Evolutionary conservation across 2,113 vertebrate genomes (phyloP), one percentile per base, ranked within the genome.

Genomic region (Carlito syrichta): DNA sequence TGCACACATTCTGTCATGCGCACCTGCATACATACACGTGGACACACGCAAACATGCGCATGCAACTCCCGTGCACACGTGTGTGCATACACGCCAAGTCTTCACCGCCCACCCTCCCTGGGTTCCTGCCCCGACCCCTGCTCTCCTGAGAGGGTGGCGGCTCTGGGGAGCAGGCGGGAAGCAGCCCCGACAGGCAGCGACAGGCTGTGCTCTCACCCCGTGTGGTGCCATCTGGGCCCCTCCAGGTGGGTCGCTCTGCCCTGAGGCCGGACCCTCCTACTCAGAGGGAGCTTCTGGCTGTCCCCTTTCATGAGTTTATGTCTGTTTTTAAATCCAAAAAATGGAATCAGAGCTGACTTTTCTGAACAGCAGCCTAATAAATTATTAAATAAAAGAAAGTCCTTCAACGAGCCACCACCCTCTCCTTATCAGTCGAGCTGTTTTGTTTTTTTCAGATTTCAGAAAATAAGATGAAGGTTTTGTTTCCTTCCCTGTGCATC

Each of bases 381-480:
- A 43, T 74, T 25, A 69, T 43, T 48, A 68, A 81, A 62, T 40
- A 25, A 50, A 48, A 16, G 48, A 9, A 60, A 68, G 81, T 12
- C 86, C 63, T 79, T 52, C 35, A 4, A 0, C 19, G 5, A 23
- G 48, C 23, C 58, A 30, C 32, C 32, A 6, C 17, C 0, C 1
- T 56, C 48, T 60, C 58, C 62, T 91, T n/a, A 13, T 7, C 45
- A n/a, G 30, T 81, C 35, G 5, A 3, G 48, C 3, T 62, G 23
- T 20, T 8, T 20, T 30, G 14, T 48, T 35, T 27, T 27, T 52
- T 52, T 27, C 25, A 27, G 40, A 56, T 73, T 52, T 52, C 84
- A 48, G 45, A 77, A 69, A 30, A n/a, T 43, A 30, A 63, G 45
- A 38, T 5, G 20, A n/a, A 19, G 32, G 4, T 17, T 50, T 62